These are phyloP conservation scores for Xenops minutus DNA, from an alignment of 2,797 vertebrate genomes.

Conservation along the genomic window DNA sequence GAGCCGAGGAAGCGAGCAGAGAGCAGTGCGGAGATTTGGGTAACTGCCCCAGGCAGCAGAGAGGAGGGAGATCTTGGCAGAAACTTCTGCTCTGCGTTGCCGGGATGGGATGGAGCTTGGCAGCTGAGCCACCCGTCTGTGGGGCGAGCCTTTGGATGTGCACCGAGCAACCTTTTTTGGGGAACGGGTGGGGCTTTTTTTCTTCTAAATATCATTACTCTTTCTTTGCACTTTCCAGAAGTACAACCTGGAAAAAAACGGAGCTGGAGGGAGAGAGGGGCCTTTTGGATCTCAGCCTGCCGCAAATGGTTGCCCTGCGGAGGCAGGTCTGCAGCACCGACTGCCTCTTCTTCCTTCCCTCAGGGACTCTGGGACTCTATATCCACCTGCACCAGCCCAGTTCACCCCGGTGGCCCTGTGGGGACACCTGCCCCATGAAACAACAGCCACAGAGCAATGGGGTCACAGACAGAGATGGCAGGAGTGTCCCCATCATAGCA, in stretches of 20 bases:
- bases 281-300: not conserved
- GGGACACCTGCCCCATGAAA: not conserved
- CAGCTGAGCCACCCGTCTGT: slow-evolving; percentile 46
- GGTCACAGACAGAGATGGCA: not conserved
- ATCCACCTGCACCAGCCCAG: rapidly evolving
- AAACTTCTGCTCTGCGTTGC: not conserved
- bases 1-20: slow-evolving; percentile 74
- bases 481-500: not conserved
- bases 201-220: slow-evolving; percentile 19
- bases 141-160: slow-evolving; percentile 30
- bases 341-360: not conserved
- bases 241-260: slow-evolving; percentile 25
- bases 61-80: slow-evolving; percentile 69
- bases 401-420: not conserved
- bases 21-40: slow-evolving; percentile 50
- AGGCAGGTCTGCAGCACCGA: not conserved
- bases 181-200: not conserved
- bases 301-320: not conserved
- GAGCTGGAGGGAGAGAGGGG: not conserved
- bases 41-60: slow-evolving; percentile 70
- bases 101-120: slow-evolving; percentile 56
- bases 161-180: slow-evolving; percentile 31
- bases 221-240: slow-evolving; percentile 33
- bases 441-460: not conserved
- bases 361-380: not conserved